phyloP scores from a whole-genome alignment of 2,797 vertebrate species.

The Karalla daura region DNA sequence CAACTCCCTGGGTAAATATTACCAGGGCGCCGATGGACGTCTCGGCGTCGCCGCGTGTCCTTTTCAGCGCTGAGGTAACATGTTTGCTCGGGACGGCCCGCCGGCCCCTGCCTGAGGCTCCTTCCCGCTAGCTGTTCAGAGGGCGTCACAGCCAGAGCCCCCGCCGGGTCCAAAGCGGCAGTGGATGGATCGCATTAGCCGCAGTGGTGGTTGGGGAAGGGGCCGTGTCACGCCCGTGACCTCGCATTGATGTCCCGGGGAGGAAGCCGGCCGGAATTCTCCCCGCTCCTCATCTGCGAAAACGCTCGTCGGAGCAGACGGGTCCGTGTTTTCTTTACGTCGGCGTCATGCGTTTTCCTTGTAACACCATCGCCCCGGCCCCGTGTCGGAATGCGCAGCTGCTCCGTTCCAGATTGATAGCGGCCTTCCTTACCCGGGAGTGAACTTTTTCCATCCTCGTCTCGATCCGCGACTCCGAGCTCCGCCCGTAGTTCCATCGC shows the following conservation, averaged over 20 bases:
- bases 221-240: conserved; percentile 31
- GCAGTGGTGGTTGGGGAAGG: conserved; percentile 37
- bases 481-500: conserved; percentile 11
- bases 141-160: conserved; percentile 30
- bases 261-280: conserved; percentile 45
- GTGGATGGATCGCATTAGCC: conserved; percentile 38
- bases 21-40: conserved; percentile 34
- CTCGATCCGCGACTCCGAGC: conserved; percentile 17
- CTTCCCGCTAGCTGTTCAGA: conserved; percentile 44
- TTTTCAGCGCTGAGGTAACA: conserved; percentile 31
- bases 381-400: conserved; percentile 63
- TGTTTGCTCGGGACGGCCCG: conserved; percentile 40
- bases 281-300: conserved; percentile 68
- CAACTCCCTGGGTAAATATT: conserved; percentile 72
- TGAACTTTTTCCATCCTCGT: too few species aligned
- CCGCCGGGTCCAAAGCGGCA: conserved; percentile 49
- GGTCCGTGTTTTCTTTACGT: conserved; percentile 39
- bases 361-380: conserved; percentile 30
- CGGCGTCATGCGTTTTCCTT: conserved; percentile 53
- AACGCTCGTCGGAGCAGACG: conserved; percentile 47
- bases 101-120: conserved; percentile 28
- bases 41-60: conserved; percentile 52
- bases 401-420: conserved; percentile 41
- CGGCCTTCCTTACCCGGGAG: not conserved
- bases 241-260: conserved; percentile 47